Base-by-base conservation (phyloP, 2,888 invertebrate genomes). In the Parnassius smintheus region DNA sequence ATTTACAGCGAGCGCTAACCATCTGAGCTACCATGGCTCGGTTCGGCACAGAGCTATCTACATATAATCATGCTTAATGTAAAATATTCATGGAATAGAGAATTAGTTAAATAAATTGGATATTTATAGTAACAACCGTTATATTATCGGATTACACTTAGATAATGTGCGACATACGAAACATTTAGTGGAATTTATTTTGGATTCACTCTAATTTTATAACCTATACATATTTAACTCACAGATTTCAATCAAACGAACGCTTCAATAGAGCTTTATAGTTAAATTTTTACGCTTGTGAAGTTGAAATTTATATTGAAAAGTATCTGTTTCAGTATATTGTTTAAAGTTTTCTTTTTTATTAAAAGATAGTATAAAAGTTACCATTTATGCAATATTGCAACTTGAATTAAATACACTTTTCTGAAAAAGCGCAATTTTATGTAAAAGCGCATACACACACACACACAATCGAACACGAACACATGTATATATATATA, bases 61-160 rank as follows among this genome's bases (percentile, higher is more conserved):
- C 58, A 25, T 55, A 44, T 51, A 55, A 22, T 55, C 50, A 54
- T 54, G 53, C n/a, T 44, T 42, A 22, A 7, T n/a, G 44, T 62
- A 59, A 62, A 50, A 11, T 62, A 62, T 62, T 62, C 58, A 58
- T 58, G 54, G 58, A 59, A 62, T 62, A 62, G 13, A 48, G 58
- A 54, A 62, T 62, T 62, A 59, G 55, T 59, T 18, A 58, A 62
- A 66, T 65, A 66, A 65, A 67, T 66, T 62, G 60, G 59, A 56
- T 48, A 45, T 62, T 65, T 65, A 67, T 64, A 58, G 62, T 61
- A 45, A 49, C 41, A 11, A 60, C 66, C 67, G 66, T 68, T 68
- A 68, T 59, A 55, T 68, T 68, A 68, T 66, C 42, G 61, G 51
- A 56, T 61, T 61, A 61, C 65, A 61, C 59, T 60, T 56, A 61